Evolutionary conservation across 2,113 vertebrate species (phyloP), one percentile per base, ranked within the genome.

Genomic region (Thamnophis sirtalis): DNA sequence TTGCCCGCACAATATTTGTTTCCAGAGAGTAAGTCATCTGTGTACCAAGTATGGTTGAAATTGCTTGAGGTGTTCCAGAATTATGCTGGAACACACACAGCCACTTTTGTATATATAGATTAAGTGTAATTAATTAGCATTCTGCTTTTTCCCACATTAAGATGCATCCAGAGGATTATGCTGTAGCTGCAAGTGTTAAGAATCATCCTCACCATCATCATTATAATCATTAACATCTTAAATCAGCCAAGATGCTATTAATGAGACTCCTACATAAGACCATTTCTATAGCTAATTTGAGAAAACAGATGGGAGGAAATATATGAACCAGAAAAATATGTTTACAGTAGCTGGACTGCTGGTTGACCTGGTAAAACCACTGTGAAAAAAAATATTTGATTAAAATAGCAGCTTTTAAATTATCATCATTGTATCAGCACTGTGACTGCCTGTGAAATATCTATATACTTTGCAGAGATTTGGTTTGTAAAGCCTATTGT

Each of bases 121-220:
- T 80, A 80, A 80, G 73, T 38, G 17, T 43, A 38, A 19, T 43
- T 73, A 73, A 38, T 73, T 38, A 73, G n/a, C 15, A 24, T 88
- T 22, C 86, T 88, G 53, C 53, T 56, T 38, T 80, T 56, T 10
- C 19, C 53, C 1, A 87, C 11, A 38, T 55, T 54, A 87, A 54
- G n/a, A 87, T 91, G 63, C 24, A 94, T 91, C 90, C 84, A 3
- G 0, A 21, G 93, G 53, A 91, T 87, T 48, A 26, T 92, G 28
- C 88, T 87, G 92, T 56, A 55, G 9, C 19, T 89, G 1, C 28
- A 89, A 89, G 43, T n/a, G 51, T 9, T 19, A 73, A 49, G 26
- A 60, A 48, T 13, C 73, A 19, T 80, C 26, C 10, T 68, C 68
- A 17, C n/a, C 68, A 73, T 73, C n/a, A 19, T 80, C n/a, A 38